phyloP scores from a whole-genome alignment of 2,113 vertebrate species.

The Turdus rufiventris region DNA sequence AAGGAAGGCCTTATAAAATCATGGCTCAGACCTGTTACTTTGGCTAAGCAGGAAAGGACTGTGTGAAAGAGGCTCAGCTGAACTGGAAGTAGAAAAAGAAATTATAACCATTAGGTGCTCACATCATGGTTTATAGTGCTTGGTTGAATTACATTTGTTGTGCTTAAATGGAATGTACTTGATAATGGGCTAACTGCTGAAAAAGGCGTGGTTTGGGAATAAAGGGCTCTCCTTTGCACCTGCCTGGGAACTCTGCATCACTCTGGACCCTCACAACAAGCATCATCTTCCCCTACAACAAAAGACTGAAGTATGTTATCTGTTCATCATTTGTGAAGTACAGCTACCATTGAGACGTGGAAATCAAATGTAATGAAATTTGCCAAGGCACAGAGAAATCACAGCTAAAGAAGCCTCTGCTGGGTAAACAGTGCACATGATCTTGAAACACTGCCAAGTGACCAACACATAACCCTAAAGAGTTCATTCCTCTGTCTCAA shows the following conservation, averaged over 20 bases:
- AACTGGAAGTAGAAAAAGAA: background rate
- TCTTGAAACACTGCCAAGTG: background rate
- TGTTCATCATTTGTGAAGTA: background rate
- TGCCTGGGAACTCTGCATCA: too few relatives aligned
- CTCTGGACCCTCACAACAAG: background rate
- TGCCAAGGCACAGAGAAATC: background rate
- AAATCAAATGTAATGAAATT: background rate
- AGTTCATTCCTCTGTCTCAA: background rate
- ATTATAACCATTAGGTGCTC: too few relatives aligned
- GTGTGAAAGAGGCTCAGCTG: too few relatives aligned
- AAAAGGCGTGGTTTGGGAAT: background rate
- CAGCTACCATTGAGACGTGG: background rate
- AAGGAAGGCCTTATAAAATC: background rate
- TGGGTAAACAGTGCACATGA: background rate
- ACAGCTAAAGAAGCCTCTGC: background rate
- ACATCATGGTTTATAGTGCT: background rate
- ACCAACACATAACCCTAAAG: background rate
- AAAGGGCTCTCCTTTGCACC: background rate
- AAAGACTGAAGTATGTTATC: background rate
- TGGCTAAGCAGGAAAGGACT: background rate
- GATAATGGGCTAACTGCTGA: too few relatives aligned
- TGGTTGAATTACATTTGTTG: background rate
- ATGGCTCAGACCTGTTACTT: background rate
- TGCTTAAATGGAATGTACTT: background rate
- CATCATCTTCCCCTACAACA: background rate